Evolutionary conservation across 2,113 vertebrate species (phyloP), one percentile per base, ranked within the genome.

Genomic region (Psophia crepitans): DNA sequence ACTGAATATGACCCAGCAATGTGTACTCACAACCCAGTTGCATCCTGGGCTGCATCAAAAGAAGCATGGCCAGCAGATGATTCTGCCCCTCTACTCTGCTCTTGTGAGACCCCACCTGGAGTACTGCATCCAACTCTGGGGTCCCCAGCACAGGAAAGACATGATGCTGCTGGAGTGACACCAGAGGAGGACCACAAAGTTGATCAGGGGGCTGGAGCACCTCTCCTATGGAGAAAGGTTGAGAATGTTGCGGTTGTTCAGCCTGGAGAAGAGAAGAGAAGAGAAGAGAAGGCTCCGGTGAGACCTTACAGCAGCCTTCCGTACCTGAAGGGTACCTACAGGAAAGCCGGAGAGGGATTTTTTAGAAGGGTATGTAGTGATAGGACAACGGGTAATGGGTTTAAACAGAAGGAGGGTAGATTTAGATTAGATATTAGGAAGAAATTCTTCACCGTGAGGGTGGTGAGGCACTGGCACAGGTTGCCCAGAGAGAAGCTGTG

Each of bases 21-120:
- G 11, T 61, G n/a, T 1, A 1, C 14, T 77, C 3, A 2, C 56
- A 71, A 26, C 5, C 20, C 24, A 24, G 4, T 6, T 1, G 1
- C 7, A n/a, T 43, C 19, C 30, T 71, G 15, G 44, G 15, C 32
- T 35, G 30, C 64, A 69, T 37, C n/a, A 80, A 43, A 43, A 43
- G 43, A 13, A 57, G 64, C 0, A 3, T 37, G 27, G 4, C 27
- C 33, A 33, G 37, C 21, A 43, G 30, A 8, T 56, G 22, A 41
- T 56, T 33, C 16, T 41, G 2, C 21, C 11, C 15, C 15, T 54
- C 49, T 73, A 4, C 20, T 73, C 5, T 1, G 6, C n/a, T 49
- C 46, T 53, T 1, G 5, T 53, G 35, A 53, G 35, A 71, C 35
- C 27, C 28, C 21, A 23, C 69, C 69, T 32, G 35, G 20, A 53